Percentiles rank a stretch among this genome's conserved stretches.
Conservation (phyloP, 2,888 invertebrate species). For the Esperia sulphurella region DNA sequence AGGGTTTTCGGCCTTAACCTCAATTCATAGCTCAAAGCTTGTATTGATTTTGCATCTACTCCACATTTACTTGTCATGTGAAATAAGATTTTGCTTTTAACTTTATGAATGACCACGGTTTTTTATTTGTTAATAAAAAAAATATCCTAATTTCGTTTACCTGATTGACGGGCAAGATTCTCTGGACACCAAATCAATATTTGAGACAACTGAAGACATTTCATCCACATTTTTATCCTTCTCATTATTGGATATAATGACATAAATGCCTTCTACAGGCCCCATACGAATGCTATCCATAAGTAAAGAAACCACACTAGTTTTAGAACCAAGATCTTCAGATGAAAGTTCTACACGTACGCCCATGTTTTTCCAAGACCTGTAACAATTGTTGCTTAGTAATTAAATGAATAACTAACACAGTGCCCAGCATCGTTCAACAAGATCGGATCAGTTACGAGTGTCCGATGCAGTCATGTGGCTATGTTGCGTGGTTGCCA, state of each 20-base stretch:
- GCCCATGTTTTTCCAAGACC: constrained; percentile 15
- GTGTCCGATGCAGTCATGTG: too few species aligned
- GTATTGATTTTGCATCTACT: too few species aligned
- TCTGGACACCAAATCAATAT: constrained; percentile 19
- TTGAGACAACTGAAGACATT: constrained; percentile 10
- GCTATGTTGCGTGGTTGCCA: too few species aligned
- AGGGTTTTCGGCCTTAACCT: too few species aligned
- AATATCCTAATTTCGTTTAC: constrained; percentile 10
- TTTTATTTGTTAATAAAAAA: too few species aligned
- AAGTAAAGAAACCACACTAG: constrained; percentile 7
- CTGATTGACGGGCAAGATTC: constrained; percentile 17
- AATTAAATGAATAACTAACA: too few species aligned
- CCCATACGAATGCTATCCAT: constrained; percentile 7
- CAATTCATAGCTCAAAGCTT: too few species aligned
- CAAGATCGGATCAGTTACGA: too few species aligned
- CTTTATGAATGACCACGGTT: too few species aligned
- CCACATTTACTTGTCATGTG: too few species aligned
- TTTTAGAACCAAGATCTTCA: constrained; percentile 6
- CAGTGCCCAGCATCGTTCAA: too few species aligned
- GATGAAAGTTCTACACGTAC: constrained; percentile 14
- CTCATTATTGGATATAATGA: constrained; percentile 7
- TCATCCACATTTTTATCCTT: not conserved
- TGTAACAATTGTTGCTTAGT: constrained; percentile 1
- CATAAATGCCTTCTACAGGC: constrained; percentile 16
- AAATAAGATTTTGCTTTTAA: too few species aligned